These are phyloP conservation scores for Lagria hirta DNA, from an alignment of 2,888 invertebrate species.

Conservation along the genomic window DNA sequence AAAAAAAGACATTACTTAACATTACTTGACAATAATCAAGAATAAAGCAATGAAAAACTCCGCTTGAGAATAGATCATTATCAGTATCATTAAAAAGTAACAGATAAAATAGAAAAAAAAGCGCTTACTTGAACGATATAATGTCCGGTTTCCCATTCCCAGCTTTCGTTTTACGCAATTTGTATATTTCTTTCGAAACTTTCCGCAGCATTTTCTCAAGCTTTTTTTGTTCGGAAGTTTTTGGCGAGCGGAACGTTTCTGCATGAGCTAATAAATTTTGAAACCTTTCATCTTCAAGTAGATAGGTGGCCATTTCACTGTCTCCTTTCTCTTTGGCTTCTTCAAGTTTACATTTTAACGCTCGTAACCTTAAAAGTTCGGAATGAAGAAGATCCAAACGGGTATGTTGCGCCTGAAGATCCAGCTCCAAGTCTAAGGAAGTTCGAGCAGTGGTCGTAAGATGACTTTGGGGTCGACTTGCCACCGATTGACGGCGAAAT, in stretches of 20 bases:
- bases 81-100: too few species aligned
- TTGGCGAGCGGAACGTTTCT: conserved; percentile 57
- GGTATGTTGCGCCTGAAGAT: conserved; percentile 89
- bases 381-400: conserved; percentile 79
- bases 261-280: conserved; percentile 68
- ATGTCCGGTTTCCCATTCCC: conserved; percentile 88
- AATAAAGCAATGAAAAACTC: too few species aligned
- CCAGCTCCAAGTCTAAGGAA: conserved; percentile 88
- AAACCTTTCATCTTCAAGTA: conserved; percentile 84
- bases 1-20: conserved; percentile 34
- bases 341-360: conserved; percentile 79
- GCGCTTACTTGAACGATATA: conserved; percentile 90
- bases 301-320: conserved; percentile 80
- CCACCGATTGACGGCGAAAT: conserved; percentile 64
- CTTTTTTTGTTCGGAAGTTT: conserved; percentile 66
- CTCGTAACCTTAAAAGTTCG: conserved; percentile 79
- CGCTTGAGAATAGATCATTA: too few species aligned
- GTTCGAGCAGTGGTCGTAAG: conserved; percentile 71
- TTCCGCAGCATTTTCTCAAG: conserved; percentile 81
- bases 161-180: conserved; percentile 81
- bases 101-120: conserved; percentile 19
- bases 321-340: conserved; percentile 82
- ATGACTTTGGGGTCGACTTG: conserved; percentile 57
- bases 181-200: conserved; percentile 89
- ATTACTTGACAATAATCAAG: too few species aligned